phyloP scores from a whole-genome alignment of 2,113 vertebrate genomes.

The Cyprinus carpio region DNA sequence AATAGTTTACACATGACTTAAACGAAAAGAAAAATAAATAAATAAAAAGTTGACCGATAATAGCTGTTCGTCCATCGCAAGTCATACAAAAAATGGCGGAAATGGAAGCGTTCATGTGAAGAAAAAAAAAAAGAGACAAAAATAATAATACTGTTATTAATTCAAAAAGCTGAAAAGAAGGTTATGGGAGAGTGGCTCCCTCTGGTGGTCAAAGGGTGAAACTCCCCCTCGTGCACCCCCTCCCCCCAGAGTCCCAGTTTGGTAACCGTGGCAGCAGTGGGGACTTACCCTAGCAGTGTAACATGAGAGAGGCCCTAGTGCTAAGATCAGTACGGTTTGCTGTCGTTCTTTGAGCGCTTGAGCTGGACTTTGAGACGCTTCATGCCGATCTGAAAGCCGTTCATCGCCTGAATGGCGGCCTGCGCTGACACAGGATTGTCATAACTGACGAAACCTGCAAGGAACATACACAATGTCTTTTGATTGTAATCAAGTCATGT shows the following conservation, averaged over 20 bases:
- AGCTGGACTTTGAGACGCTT: slow-evolving; percentile 99
- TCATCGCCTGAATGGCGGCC: slow-evolving; percentile 99
- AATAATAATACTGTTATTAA: slow-evolving; percentile 59
- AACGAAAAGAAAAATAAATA: slow-evolving; percentile 63
- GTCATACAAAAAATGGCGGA: slow-evolving; percentile 79
- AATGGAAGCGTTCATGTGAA: slow-evolving; percentile 94
- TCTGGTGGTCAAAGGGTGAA: slow-evolving; percentile 76
- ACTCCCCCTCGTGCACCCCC: slow-evolving; percentile 74
- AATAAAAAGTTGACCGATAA: slow-evolving; percentile 65
- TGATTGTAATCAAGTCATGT: not conserved
- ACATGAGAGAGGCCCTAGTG: slow-evolving; percentile 94
- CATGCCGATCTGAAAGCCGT: slow-evolving; percentile 87
- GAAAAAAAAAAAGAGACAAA: slow-evolving; percentile 52
- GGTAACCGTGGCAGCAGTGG: slow-evolving; percentile 83
- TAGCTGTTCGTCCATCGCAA: slow-evolving; percentile 83
- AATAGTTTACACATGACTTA: slow-evolving; percentile 78
- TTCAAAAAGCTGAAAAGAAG: slow-evolving; percentile 64
- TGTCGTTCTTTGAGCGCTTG: slow-evolving; percentile 99
- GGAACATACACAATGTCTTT: not conserved
- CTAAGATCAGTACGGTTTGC: slow-evolving; percentile 99
- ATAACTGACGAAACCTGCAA: slow-evolving; percentile 98
- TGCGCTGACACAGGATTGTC: slow-evolving; percentile 99
- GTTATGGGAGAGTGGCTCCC: slow-evolving; percentile 78
- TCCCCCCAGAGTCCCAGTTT: slow-evolving; percentile 79
- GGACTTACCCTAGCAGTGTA: slow-evolving; percentile 99